Conservation (phyloP, 2,888 invertebrate genomes). For the Oligia latruncula region DNA sequence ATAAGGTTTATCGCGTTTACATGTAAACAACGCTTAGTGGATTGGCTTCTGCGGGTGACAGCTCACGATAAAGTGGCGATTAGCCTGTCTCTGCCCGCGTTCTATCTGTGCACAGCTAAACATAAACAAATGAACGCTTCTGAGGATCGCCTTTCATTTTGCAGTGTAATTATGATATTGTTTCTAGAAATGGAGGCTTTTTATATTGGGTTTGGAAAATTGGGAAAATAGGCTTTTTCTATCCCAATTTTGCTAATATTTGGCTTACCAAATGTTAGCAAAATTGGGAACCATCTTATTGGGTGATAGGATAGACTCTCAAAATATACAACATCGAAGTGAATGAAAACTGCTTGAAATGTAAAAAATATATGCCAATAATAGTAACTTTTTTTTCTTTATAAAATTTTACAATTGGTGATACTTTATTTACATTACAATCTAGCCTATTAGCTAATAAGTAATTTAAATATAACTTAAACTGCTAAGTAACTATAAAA, state of each 20-base stretch:
- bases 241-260: not conserved
- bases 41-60: constrained; percentile 80
- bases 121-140: constrained; percentile 62
- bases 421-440: not conserved
- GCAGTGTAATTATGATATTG: constrained; percentile 36
- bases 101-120: constrained; percentile 64
- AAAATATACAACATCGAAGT: not conserved
- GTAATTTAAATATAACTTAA: not conserved
- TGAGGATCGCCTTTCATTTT: constrained; percentile 38
- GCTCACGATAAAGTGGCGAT: constrained; percentile 83
- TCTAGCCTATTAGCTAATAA: too few relatives aligned
- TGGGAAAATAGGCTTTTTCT: not conserved
- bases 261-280: too few relatives aligned
- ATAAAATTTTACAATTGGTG: not conserved
- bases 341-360: not conserved
- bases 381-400: not conserved
- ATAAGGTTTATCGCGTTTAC: constrained; percentile 57
- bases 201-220: too few relatives aligned
- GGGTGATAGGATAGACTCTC: not conserved
- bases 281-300: too few relatives aligned
- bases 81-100: constrained; percentile 83
- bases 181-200: constrained; percentile 10
- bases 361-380: not conserved
- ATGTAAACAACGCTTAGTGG: constrained; percentile 66
- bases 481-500: not conserved